A percentile compares a stretch with the other conserved stretches of the same genome.
Evolutionary conservation across 2,113 vertebrate species (phyloP).

Genomic region (Heptranchias perlo): DNA sequence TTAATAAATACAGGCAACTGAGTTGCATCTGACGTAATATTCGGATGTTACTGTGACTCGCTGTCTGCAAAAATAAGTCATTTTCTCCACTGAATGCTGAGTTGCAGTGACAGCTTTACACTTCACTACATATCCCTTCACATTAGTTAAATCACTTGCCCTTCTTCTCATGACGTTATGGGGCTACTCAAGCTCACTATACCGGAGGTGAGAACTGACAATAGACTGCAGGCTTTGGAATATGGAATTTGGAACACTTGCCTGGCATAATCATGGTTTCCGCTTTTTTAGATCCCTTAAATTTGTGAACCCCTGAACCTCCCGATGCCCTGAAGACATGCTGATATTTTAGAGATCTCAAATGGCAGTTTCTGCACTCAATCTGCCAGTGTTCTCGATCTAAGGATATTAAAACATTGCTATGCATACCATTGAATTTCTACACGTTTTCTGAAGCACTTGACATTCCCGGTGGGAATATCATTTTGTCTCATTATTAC

Average conservation of each 20-base stretch:
- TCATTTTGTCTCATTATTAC: constrained; percentile 25
- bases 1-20: constrained; percentile 47
- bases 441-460: constrained; percentile 10
- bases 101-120: constrained; percentile 54
- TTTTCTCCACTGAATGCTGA: constrained; percentile 50
- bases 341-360: neutral
- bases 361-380: neutral
- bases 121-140: constrained; percentile 50
- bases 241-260: constrained; percentile 15
- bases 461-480: constrained; percentile 12
- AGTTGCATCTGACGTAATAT: constrained; percentile 46
- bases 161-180: constrained; percentile 1
- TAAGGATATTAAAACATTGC: constrained; percentile 7
- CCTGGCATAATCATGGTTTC: neutral
- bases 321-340: no score
- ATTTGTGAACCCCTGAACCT: neutral
- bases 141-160: constrained; percentile 37
- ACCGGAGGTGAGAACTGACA: neutral
- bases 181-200: neutral
- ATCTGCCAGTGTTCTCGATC: neutral
- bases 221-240: neutral
- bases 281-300: neutral
- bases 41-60: constrained; percentile 53
- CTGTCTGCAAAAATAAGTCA: constrained; percentile 56
- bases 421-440: neutral